Conservation (phyloP, 2,888 invertebrate species). For the Gastrophysa polygoni region DNA sequence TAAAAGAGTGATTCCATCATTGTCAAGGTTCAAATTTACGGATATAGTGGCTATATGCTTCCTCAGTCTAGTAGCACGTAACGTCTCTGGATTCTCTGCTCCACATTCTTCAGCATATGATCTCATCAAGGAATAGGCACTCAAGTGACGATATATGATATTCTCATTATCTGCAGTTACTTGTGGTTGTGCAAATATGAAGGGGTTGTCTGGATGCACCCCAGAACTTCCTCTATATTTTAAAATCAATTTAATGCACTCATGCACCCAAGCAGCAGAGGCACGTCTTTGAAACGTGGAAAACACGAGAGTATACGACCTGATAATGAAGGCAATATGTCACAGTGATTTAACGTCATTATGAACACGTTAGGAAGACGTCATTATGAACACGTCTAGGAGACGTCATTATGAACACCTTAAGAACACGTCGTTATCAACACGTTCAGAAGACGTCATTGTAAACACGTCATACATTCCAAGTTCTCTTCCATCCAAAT, state of each 20-base stretch:
- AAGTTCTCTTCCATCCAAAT: constrained; percentile 7
- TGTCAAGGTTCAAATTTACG: not conserved
- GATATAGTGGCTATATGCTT: constrained; percentile 12
- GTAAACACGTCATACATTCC: constrained; percentile 10
- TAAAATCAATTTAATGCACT: not conserved
- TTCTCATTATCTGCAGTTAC: too few species aligned
- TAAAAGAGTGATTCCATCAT: not conserved
- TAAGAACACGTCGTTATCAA: not conserved
- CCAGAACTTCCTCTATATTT: not conserved
- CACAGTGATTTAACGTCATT: constrained; percentile 16
- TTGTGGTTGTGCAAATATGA: not conserved
- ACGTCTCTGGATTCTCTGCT: not conserved
- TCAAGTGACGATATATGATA: not conserved
- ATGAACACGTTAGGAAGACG: constrained; percentile 9
- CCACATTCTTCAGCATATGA: not conserved
- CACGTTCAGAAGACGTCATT: constrained; percentile 9
- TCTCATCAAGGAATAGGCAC: not conserved
- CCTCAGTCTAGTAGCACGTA: not conserved
- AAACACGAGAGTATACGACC: too few species aligned
- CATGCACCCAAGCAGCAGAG: not conserved
- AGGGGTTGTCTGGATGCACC: not conserved
- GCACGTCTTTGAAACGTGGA: too few species aligned
- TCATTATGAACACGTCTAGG: not conserved
- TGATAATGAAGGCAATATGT: constrained; percentile 15
- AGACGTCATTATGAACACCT: not conserved